Percentiles rank a stretch among this genome's conserved stretches.
Evolutionary conservation across 2,797 vertebrate genomes (phyloP).

Genomic region (Euphonia xanthogaster): DNA sequence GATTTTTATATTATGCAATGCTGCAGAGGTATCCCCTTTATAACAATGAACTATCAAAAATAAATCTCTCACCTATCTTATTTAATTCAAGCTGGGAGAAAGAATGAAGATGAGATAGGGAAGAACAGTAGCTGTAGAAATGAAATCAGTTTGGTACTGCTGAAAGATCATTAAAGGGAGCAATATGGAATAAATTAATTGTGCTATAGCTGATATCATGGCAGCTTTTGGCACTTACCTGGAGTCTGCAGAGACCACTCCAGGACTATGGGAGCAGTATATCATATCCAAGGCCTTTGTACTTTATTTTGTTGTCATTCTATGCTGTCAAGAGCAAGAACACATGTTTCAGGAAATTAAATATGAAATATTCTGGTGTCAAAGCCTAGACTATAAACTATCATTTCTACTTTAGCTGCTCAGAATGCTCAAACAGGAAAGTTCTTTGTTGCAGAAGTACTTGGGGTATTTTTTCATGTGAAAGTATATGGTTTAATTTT

Average conservation of each 20-base stretch:
- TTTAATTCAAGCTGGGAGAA: constrained; percentile 58
- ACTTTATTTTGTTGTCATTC: constrained; percentile 39
- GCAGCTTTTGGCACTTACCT: constrained; percentile 27
- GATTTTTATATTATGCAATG: constrained; percentile 37
- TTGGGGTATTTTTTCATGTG: not conserved
- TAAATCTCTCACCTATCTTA: constrained; percentile 52
- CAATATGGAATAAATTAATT: constrained; percentile 29
- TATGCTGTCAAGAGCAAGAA: constrained; percentile 29
- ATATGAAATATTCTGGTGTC: constrained; percentile 22
- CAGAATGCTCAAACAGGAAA: not conserved
- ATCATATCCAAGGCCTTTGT: constrained; percentile 18
- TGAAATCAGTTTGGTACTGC: constrained; percentile 12
- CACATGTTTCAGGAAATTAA: constrained; percentile 47
- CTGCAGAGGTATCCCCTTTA: not conserved
- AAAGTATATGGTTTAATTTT: not conserved
- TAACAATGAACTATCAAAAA: constrained; percentile 64
- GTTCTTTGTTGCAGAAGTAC: not conserved
- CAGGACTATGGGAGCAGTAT: not conserved
- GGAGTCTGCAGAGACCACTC: not conserved
- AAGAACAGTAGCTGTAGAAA: constrained; percentile 26
- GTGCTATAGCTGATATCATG: not conserved
- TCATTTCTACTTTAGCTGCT: not conserved
- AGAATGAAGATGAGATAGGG: constrained; percentile 41
- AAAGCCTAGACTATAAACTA: not conserved
- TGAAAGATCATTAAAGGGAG: constrained; percentile 31